These are phyloP conservation scores for Bradysia coprophila DNA, from an alignment of 1,140 invertebrate species.

Conservation along the genomic window DNA sequence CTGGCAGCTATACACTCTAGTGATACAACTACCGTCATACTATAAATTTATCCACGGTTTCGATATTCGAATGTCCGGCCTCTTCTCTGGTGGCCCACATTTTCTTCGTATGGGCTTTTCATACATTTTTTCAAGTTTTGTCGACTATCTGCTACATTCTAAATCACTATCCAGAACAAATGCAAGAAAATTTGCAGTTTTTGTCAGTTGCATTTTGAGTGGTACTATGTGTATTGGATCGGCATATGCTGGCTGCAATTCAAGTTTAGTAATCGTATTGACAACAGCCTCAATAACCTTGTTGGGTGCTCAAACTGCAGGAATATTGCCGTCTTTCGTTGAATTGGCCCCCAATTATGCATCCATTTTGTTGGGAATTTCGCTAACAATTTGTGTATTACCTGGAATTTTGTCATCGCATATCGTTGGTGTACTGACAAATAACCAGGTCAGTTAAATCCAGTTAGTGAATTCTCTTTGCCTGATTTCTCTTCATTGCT, in stretches of 20 bases:
- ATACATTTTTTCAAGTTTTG: conserved; percentile 32
- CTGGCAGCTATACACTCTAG: conserved; percentile 36
- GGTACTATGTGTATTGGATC: conserved; percentile 33
- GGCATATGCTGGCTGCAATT: conserved; percentile 40
- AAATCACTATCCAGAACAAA: conserved; percentile 37
- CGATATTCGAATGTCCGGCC: conserved; percentile 47
- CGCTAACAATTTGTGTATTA: conserved; percentile 28
- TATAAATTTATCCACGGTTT: conserved; percentile 68
- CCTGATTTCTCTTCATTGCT: conserved; percentile 2
- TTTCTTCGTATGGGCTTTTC: conserved; percentile 40
- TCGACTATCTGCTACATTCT: conserved; percentile 36
- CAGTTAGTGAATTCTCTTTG: neutral
- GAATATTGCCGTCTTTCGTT: conserved; percentile 37
- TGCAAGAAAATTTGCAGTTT: conserved; percentile 39
- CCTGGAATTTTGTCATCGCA: conserved; percentile 36
- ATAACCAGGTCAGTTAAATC: conserved; percentile 31
- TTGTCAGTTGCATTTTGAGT: conserved; percentile 32
- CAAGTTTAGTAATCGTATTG: conserved; percentile 34
- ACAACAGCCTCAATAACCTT: conserved; percentile 36
- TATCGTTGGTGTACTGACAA: conserved; percentile 36
- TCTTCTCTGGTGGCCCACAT: conserved; percentile 42
- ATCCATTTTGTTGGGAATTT: conserved; percentile 35
- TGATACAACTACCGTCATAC: conserved; percentile 71
- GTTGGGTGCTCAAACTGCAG: conserved; percentile 44
- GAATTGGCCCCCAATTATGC: conserved; percentile 51